Base-by-base conservation (phyloP, 2,888 invertebrate species). In the Stenotaenia linearis region DNA sequence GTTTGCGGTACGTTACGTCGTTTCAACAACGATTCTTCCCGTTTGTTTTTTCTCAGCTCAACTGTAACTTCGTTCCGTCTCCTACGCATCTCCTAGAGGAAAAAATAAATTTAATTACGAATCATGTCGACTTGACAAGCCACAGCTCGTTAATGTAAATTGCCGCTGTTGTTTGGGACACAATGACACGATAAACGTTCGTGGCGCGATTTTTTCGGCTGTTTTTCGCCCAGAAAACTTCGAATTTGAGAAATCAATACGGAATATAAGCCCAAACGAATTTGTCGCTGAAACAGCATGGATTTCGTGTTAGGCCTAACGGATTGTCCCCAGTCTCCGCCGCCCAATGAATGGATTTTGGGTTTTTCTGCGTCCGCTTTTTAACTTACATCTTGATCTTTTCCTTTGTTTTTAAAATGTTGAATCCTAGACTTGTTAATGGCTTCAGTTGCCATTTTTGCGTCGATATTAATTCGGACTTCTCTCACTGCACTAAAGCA, bases 11-110 rank as follows among this genome's bases (percentile, higher is more conserved):
- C 97, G 89, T 98, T 99, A 84, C 98, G 91, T 84, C 97, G 91
- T 88, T 99, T 99, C 83, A 96, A 92, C 83, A 98, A 89, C 15
- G 97, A 96, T 88, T 98, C 98, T 85, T 99, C 98, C 82, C 98
- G 90, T 90, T 99, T 99, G 87, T 96, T 97, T 91, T 99, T 99
- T 83, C 99, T 91, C 83, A 99, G 89, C 87, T 98, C 97, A 78
- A 98, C 94, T 83, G 97, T 96, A 80, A 96, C 96, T 90, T 98
- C 97, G 86, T 96, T 97, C 87, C 98, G 90, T 84, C 97, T 90
- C 87, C 97, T 92, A 88, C 98, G 91, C 96, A 98, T 96, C 90
- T 98, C 96, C 96, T 78, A 28, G 5, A 56, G 32, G 3, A n/a
- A 37, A 12, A 32, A 18, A n/a, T n/a, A n/a, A n/a, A n/a, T n/a